Conservation (phyloP, 2,113 vertebrate species). For the Psittacula cyanocephala region DNA sequence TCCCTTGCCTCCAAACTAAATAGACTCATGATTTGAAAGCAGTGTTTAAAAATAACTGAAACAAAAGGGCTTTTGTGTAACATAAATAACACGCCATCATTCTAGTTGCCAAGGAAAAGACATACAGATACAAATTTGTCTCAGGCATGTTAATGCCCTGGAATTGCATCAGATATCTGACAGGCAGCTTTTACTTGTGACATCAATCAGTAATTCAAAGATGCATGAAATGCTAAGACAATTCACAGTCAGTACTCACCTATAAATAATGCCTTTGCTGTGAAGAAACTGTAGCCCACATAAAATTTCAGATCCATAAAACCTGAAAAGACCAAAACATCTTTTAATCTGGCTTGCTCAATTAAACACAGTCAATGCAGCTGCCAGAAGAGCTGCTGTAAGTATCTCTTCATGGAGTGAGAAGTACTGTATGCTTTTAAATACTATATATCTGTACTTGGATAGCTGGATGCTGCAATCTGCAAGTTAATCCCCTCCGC, state of each 20-base stretch:
- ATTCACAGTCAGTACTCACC: slow-evolving; percentile 72
- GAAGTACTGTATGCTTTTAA: not conserved
- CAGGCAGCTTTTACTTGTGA: not conserved
- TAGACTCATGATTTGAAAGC: not conserved
- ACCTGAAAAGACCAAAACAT: slow-evolving; percentile 77
- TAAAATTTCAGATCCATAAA: slow-evolving; percentile 93
- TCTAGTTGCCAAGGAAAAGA: slow-evolving; percentile 26
- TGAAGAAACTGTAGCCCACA: slow-evolving; percentile 97
- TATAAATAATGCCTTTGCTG: slow-evolving; percentile 95
- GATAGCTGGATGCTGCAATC: not conserved
- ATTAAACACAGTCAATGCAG: not conserved
- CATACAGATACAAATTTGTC: not conserved
- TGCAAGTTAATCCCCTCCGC: not conserved
- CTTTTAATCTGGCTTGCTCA: not conserved
- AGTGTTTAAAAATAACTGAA: not conserved
- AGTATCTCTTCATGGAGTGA: not conserved
- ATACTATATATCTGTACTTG: accelerated
- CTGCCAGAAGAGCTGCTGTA: not conserved
- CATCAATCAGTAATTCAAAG: not conserved
- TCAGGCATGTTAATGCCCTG: not conserved
- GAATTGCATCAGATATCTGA: not conserved
- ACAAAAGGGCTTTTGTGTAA: slow-evolving; percentile 31
- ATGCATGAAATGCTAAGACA: not conserved
- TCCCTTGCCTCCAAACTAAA: not conserved
- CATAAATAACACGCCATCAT: not conserved